phyloP scores from a whole-genome alignment of 2,888 invertebrate genomes.

The Agonopterix arenella region DNA sequence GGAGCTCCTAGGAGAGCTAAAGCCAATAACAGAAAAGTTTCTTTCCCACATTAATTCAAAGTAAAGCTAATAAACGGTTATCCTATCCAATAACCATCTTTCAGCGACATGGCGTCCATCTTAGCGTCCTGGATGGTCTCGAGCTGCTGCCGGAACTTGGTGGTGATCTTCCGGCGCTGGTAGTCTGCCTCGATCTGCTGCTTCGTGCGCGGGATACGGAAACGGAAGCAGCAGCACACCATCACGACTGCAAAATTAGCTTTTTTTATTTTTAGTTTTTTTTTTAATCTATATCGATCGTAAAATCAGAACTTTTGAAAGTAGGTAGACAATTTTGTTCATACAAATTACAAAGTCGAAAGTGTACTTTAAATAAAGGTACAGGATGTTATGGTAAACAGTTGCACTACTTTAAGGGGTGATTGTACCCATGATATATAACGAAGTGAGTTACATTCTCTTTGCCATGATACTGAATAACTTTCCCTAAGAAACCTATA shows the following conservation, averaged over 20 bases:
- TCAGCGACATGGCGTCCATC: constrained; percentile 89
- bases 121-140: constrained; percentile 89
- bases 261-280: neutral
- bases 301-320: no score
- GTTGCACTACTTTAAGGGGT: no score
- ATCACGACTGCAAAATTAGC: constrained; percentile 83
- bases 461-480: no score
- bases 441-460: no score
- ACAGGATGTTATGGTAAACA: no score
- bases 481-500: no score
- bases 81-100: constrained; percentile 75
- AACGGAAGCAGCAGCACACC: constrained; percentile 92
- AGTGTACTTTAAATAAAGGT: no score
- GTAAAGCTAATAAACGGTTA: neutral
- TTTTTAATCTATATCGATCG: no score
- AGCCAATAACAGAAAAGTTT: neutral
- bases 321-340: no score
- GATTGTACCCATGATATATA: no score
- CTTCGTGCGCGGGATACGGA: constrained; percentile 94
- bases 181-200: constrained; percentile 97
- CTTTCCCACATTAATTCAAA: neutral
- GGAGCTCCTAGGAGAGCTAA: no score
- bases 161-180: constrained; percentile 87
- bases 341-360: no score
- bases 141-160: constrained; percentile 88